Evolutionary conservation across 2,797 vertebrate genomes (phyloP).

Genomic region (Molothrus aeneus): DNA sequence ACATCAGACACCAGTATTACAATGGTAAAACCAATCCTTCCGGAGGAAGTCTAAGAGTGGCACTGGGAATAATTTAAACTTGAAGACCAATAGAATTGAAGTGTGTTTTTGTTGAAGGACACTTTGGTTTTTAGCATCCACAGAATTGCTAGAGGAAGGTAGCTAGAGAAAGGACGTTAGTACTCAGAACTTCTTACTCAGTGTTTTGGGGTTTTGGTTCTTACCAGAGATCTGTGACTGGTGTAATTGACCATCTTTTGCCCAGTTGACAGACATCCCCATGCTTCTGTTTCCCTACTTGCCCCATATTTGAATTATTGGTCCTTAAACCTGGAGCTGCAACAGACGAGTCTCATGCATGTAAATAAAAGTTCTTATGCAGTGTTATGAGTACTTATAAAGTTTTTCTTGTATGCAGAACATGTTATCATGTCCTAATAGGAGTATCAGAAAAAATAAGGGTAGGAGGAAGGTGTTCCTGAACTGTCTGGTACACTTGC

Average conservation of each 20-base stretch:
- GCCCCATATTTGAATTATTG: not conserved
- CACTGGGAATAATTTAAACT: not conserved
- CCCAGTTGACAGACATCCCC: fast-evolving
- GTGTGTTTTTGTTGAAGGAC: not conserved
- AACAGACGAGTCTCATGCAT: not conserved
- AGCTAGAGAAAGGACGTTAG: not conserved
- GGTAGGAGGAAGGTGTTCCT: not conserved
- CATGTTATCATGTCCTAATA: not conserved
- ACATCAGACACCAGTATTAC: not conserved
- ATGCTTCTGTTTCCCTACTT: not conserved
- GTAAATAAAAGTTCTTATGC: not conserved
- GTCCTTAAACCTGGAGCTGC: not conserved
- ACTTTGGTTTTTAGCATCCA: not conserved
- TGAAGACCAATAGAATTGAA: not conserved
- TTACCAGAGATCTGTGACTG: not conserved
- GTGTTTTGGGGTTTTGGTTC: not conserved
- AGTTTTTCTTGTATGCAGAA: not conserved
- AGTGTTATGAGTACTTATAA: not conserved
- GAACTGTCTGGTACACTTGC: not conserved
- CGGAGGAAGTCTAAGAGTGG: not conserved
- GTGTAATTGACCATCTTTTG: not conserved
- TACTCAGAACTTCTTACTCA: not conserved
- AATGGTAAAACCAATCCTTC: not conserved
- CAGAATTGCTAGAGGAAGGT: not conserved
- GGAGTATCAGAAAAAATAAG: not conserved